phyloP scores from a whole-genome alignment of 2,888 invertebrate genomes.

The Baronia brevicornis region DNA sequence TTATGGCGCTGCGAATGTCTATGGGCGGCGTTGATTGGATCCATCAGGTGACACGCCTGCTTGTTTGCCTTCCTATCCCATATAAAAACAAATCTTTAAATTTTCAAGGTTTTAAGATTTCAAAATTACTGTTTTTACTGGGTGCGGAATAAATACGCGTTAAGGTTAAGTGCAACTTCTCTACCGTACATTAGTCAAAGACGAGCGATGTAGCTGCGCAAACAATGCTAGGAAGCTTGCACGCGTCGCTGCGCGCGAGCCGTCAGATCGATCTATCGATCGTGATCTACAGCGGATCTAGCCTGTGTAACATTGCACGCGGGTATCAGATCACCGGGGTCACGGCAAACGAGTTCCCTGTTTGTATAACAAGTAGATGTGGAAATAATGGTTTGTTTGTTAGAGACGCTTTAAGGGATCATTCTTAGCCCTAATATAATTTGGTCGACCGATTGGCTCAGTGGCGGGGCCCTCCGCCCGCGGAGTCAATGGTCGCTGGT shows the following conservation, averaged over 20 bases:
- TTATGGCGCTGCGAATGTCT: too few relatives aligned
- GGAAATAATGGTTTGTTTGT: slow-evolving; percentile 9
- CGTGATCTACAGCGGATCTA: slow-evolving; percentile 23
- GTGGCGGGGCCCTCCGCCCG: too few relatives aligned
- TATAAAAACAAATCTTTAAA: too few relatives aligned
- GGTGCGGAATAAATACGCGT: background rate
- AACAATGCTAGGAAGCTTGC: slow-evolving; percentile 33
- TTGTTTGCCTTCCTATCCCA: too few relatives aligned
- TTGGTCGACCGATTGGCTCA: background rate
- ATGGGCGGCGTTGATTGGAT: too few relatives aligned
- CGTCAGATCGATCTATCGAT: slow-evolving; percentile 24
- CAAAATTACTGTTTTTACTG: background rate
- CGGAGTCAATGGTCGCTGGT: too few relatives aligned
- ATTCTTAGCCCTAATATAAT: background rate
- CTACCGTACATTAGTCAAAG: slow-evolving; percentile 9
- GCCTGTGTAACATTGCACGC: slow-evolving; percentile 19
- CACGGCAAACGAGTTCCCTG: slow-evolving; percentile 6
- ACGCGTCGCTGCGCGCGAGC: slow-evolving; percentile 25
- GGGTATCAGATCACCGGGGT: slow-evolving; percentile 14
- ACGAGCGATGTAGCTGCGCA: slow-evolving; percentile 15
- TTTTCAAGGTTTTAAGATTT: too few relatives aligned
- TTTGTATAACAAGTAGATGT: slow-evolving; percentile 7
- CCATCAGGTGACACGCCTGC: too few relatives aligned
- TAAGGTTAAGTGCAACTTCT: slow-evolving; percentile 4
- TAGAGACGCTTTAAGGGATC: slow-evolving; percentile 3